These are phyloP conservation scores for Sclerurus mexicanus DNA, from an alignment of 2,113 vertebrate genomes.

Conservation along the genomic window DNA sequence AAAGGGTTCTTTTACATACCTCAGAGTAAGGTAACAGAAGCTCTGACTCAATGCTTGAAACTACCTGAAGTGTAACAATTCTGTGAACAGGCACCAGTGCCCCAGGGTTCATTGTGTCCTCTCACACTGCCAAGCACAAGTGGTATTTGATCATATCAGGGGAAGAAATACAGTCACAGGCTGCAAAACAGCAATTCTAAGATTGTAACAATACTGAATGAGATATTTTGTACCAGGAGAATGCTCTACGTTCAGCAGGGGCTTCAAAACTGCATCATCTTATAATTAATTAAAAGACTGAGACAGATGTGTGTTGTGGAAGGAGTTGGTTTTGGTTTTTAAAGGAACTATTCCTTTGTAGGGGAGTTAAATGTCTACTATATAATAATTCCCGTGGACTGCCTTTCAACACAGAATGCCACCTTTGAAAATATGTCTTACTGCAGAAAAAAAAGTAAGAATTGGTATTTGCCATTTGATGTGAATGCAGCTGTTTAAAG, in stretches of 20 bases:
- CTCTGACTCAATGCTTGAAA: background rate
- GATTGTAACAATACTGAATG: background rate
- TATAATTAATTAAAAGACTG: background rate
- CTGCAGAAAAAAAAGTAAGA: background rate
- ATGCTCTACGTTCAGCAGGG: background rate
- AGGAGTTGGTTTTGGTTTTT: background rate
- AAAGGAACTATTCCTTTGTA: background rate
- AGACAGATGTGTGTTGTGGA: background rate
- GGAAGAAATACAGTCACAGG: background rate
- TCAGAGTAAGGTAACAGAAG: background rate
- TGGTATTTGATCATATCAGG: background rate
- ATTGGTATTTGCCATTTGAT: background rate
- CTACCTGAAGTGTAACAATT: background rate
- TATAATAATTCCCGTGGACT: background rate
- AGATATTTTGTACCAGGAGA: background rate
- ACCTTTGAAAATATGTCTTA: background rate
- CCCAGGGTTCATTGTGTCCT: background rate
- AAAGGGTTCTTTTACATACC: background rate
- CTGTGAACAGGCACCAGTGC: rapidly evolving
- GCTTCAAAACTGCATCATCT: background rate
- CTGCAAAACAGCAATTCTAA: background rate
- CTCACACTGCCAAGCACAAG: background rate
- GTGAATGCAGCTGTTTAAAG: background rate
- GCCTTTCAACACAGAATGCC: background rate
- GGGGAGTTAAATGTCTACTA: background rate